A percentile compares a stretch with the other conserved stretches of the same genome.
Evolutionary conservation across 2,888 invertebrate species (phyloP).

Genomic region (Itoplectis maculator): DNA sequence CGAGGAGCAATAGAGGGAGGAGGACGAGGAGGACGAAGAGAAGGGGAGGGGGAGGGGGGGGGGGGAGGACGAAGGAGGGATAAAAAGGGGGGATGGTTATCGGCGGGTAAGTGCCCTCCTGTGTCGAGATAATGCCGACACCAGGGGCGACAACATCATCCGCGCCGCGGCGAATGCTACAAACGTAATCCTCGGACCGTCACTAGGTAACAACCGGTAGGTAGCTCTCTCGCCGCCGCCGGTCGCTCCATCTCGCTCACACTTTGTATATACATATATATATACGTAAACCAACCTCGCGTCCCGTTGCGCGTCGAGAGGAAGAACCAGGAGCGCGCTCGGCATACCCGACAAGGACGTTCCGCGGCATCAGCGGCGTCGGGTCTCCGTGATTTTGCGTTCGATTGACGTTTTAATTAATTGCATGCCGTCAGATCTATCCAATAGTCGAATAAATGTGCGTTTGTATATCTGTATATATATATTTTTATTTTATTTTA

Average conservation of each 20-base stretch:
- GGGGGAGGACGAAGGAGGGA: slow-evolving; percentile 58
- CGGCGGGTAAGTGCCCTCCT: slow-evolving; percentile 83
- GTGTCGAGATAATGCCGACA: slow-evolving; percentile 83
- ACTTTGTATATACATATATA: slow-evolving; percentile 42
- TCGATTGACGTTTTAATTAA: slow-evolving; percentile 23
- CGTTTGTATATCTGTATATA: too few relatives aligned
- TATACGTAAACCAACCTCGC: too few relatives aligned
- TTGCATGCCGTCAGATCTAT: slow-evolving; percentile 4
- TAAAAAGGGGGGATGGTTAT: slow-evolving; percentile 77
- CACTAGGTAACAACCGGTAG: slow-evolving; percentile 79
- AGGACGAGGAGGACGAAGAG: slow-evolving; percentile 45
- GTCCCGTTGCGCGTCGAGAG: slow-evolving; percentile 26
- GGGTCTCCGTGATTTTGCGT: slow-evolving; percentile 32
- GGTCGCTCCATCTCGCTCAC: slow-evolving; percentile 55
- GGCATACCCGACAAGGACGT: slow-evolving; percentile 40
- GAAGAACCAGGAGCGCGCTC: slow-evolving; percentile 50
- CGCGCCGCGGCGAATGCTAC: slow-evolving; percentile 79
- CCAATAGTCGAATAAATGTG: slow-evolving; percentile 27
- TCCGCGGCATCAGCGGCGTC: too few relatives aligned
- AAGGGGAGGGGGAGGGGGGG: slow-evolving; percentile 64
- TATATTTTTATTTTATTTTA: too few relatives aligned
- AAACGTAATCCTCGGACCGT: slow-evolving; percentile 80
- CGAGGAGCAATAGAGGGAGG: slow-evolving; percentile 59
- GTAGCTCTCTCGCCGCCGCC: slow-evolving; percentile 69
- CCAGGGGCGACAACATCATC: slow-evolving; percentile 83